Conservation (phyloP, 2,797 vertebrate species). For the Chelidonichthys spinosus region DNA sequence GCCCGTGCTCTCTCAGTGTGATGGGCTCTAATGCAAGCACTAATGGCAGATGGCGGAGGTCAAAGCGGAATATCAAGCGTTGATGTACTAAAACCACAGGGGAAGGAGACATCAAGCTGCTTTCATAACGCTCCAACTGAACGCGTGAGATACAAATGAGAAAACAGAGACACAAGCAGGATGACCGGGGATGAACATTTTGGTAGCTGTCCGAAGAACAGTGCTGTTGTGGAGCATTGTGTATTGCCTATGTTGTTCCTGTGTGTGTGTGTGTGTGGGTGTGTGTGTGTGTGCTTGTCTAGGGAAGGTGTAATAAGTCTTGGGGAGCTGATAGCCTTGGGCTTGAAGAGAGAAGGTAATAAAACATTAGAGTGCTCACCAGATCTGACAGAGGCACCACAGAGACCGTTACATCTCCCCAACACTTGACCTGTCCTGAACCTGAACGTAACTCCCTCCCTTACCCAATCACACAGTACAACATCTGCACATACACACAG, state of each 20-base stretch:
- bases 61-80: slow-evolving; percentile 52
- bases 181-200: slow-evolving; percentile 26
- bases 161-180: slow-evolving; percentile 30
- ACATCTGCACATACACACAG: slow-evolving; percentile 19
- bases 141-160: slow-evolving; percentile 29
- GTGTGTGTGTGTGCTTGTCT: background rate
- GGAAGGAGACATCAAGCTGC: slow-evolving; percentile 34
- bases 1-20: slow-evolving; percentile 35
- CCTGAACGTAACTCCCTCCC: slow-evolving; percentile 27
- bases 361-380: slow-evolving; percentile 44
- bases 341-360: slow-evolving; percentile 45
- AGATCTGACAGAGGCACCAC: slow-evolving; percentile 39
- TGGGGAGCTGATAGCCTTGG: slow-evolving; percentile 39
- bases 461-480: background rate
- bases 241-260: background rate
- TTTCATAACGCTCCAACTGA: slow-evolving; percentile 25
- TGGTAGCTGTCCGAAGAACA: background rate
- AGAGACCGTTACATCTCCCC: slow-evolving; percentile 33
- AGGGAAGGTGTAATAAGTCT: slow-evolving; percentile 41
- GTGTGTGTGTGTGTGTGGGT: too few relatives aligned
- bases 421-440: slow-evolving; percentile 44
- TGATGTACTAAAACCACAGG: slow-evolving; percentile 52
- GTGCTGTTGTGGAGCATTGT: slow-evolving; percentile 4
- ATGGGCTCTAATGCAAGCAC: slow-evolving; percentile 52
- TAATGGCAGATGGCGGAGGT: slow-evolving; percentile 54